phyloP scores from a whole-genome alignment of 2,797 vertebrate genomes.

The Enteromius unitaeniatus region DNA sequence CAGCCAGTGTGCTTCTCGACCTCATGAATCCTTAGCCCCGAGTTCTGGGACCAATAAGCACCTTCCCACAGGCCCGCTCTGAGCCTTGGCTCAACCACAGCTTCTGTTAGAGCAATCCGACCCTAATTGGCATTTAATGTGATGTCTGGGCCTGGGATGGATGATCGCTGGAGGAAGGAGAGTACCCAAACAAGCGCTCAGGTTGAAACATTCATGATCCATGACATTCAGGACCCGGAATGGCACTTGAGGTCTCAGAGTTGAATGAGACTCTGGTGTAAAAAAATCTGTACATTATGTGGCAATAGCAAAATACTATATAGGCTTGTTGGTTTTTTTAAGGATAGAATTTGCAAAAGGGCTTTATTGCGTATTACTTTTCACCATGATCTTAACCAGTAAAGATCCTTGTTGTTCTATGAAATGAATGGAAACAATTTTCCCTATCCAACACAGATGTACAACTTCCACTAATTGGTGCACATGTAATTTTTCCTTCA shows the following conservation, averaged over 20 bases:
- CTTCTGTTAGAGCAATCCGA: constrained; percentile 65
- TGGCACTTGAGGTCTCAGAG: constrained; percentile 18
- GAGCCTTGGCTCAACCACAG: constrained; percentile 68
- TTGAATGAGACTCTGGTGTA: constrained; percentile 6
- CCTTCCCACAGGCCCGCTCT: constrained; percentile 72
- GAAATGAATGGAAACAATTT: constrained; percentile 55
- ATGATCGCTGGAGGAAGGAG: constrained; percentile 63
- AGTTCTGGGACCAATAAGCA: constrained; percentile 73
- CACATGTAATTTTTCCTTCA: constrained; percentile 47
- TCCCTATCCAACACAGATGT: constrained; percentile 18
- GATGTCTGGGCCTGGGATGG: constrained; percentile 71
- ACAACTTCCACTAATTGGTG: constrained; percentile 40
- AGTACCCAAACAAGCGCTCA: constrained; percentile 36
- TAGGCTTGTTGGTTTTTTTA: not conserved
- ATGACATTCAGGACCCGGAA: constrained; percentile 42
- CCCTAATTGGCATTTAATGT: constrained; percentile 78
- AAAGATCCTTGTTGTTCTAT: not conserved
- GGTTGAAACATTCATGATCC: constrained; percentile 58
- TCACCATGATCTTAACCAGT: constrained; percentile 13
- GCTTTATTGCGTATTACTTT: not conserved
- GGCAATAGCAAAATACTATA: not conserved
- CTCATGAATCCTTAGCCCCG: constrained; percentile 55
- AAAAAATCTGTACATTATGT: not conserved
- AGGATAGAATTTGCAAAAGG: not conserved
- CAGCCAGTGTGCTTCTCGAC: constrained; percentile 35